Percentiles rank a stretch among this genome's conserved stretches.
Conservation (phyloP, 2,797 vertebrate species). For the Garrulus glandarius region DNA sequence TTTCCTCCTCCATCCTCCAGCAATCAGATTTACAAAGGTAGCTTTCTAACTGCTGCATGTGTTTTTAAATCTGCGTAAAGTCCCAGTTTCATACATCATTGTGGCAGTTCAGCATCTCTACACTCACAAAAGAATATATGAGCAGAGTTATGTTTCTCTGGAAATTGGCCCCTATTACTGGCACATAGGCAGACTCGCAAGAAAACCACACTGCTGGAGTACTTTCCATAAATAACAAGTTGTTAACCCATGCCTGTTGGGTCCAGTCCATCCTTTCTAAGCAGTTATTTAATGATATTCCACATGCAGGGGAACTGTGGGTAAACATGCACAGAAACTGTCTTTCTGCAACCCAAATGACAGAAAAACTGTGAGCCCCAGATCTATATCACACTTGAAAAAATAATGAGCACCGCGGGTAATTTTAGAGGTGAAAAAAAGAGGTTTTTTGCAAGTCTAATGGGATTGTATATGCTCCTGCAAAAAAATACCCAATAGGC, state of each 20-base stretch:
- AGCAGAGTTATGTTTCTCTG: background rate
- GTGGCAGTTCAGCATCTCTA: background rate
- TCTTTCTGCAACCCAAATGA: background rate
- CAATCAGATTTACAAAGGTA: background rate
- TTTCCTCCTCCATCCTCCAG: background rate
- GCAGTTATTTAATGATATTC: background rate
- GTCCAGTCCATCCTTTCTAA: slow-evolving; percentile 13
- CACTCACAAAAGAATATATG: background rate
- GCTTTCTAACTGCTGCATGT: background rate
- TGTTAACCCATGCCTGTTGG: background rate
- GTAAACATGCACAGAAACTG: background rate
- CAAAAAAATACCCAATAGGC: background rate
- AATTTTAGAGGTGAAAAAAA: background rate
- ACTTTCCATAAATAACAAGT: background rate
- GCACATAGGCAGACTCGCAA: slow-evolving; percentile 30
- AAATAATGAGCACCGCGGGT: background rate
- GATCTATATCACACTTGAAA: background rate
- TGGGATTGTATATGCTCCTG: background rate
- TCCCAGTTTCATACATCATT: background rate
- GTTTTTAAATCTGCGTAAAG: background rate
- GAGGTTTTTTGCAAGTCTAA: background rate
- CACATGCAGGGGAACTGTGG: background rate
- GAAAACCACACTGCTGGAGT: background rate
- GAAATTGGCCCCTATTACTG: slow-evolving; percentile 18
- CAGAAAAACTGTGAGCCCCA: background rate